A percentile compares a stretch with the other conserved stretches of the same genome.
Evolutionary conservation across 2,888 invertebrate genomes (phyloP).

Genomic region (Aethes cnicana): DNA sequence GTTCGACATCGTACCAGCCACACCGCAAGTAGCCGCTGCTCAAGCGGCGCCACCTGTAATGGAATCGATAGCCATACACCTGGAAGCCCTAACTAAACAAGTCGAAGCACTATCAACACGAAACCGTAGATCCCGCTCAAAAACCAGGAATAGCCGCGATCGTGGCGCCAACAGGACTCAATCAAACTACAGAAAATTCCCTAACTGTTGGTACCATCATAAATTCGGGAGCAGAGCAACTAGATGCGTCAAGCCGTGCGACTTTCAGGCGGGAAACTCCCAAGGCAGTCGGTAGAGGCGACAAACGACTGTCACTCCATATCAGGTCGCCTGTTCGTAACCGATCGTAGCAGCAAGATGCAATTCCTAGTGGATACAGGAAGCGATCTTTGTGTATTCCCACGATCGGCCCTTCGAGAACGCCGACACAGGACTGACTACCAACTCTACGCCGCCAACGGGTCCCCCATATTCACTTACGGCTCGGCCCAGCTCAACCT

Average conservation of each 20-base stretch:
- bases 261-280: conserved; percentile 32
- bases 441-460: conserved; percentile 46
- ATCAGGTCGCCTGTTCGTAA: conserved; percentile 37
- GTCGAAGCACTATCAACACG: too few species aligned
- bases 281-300: conserved; percentile 40
- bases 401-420: conserved; percentile 32
- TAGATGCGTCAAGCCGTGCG: conserved; percentile 30
- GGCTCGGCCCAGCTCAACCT: conserved; percentile 37
- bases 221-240: conserved; percentile 14
- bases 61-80: neutral
- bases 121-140: too few species aligned
- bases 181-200: conserved; percentile 8
- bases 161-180: neutral
- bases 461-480: conserved; percentile 43
- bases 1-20: neutral
- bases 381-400: conserved; percentile 38
- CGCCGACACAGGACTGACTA: conserved; percentile 35
- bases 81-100: too few species aligned
- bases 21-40: neutral
- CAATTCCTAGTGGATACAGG: too few species aligned
- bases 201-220: conserved; percentile 32
- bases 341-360: conserved; percentile 32
- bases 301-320: conserved; percentile 35
- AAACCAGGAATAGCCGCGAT: neutral
- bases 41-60: neutral